These are phyloP conservation scores for Drosophila pseudotalamancana DNA, from an alignment of 2,888 invertebrate genomes.

Conservation along the genomic window DNA sequence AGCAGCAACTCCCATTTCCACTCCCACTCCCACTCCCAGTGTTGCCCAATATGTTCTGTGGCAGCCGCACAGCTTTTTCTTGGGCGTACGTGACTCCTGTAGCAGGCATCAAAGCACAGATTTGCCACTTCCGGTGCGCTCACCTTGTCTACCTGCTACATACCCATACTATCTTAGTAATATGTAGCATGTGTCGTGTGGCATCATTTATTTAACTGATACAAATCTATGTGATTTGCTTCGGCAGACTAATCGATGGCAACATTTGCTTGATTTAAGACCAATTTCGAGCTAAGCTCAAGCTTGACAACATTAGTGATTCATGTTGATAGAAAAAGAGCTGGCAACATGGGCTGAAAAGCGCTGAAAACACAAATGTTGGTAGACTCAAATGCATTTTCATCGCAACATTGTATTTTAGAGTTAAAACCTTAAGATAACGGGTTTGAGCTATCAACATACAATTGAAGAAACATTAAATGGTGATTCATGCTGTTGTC, in stretches of 20 bases:
- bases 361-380: too few relatives aligned
- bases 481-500: neutral
- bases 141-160: neutral
- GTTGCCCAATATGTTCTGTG: constrained; percentile 1
- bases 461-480: too few relatives aligned
- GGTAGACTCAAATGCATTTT: too few relatives aligned
- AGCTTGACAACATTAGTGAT: neutral
- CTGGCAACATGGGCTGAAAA: constrained; percentile 1
- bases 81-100: constrained; percentile 52
- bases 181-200: neutral
- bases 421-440: too few relatives aligned
- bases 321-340: neutral
- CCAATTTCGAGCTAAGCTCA: too few relatives aligned
- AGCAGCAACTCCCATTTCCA: neutral
- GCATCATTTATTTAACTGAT: constrained; percentile 45
- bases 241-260: constrained; percentile 21
- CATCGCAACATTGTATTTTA: too few relatives aligned
- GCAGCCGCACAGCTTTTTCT: constrained; percentile 13
- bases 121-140: constrained; percentile 38
- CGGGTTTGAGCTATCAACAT: too few relatives aligned
- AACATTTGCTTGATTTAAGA: constrained; percentile 16
- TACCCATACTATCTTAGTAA: neutral
- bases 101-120: constrained; percentile 45
- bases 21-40: neutral
- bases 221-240: constrained; percentile 34